A percentile compares a stretch with the other conserved stretches of the same genome.
These are phyloP conservation scores for Buathra laborator DNA, from an alignment of 2,888 invertebrate species.

Conservation along the genomic window DNA sequence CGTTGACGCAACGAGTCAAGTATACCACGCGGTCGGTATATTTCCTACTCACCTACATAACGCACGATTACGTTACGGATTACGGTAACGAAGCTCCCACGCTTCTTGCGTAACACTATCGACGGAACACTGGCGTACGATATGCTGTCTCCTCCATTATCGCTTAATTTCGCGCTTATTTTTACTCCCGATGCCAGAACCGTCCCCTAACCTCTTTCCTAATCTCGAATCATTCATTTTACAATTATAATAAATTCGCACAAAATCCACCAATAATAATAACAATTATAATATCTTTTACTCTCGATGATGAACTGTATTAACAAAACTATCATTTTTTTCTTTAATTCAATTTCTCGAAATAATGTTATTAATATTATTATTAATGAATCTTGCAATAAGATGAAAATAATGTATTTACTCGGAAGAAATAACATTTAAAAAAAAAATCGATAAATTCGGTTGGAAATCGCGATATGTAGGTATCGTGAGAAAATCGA, in stretches of 20 bases:
- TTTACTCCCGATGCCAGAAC: conserved; percentile 11
- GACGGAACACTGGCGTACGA: conserved; percentile 75
- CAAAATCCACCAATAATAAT: neutral
- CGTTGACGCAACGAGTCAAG: conserved; percentile 10
- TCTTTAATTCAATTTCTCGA: too few species aligned
- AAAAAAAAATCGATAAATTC: too few species aligned
- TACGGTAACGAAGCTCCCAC: conserved; percentile 79
- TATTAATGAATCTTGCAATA: too few species aligned
- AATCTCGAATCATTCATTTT: neutral
- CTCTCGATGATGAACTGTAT: too few species aligned
- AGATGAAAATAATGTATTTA: too few species aligned
- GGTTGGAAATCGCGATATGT: too few species aligned
- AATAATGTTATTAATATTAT: too few species aligned
- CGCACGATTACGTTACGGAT: conserved; percentile 59
- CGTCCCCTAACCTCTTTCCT: neutral
- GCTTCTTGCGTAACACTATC: conserved; percentile 79
- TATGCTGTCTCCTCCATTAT: conserved; percentile 23
- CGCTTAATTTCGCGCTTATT: conserved; percentile 1
- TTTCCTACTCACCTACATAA: conserved; percentile 65
- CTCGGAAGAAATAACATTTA: too few species aligned
- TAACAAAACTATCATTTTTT: too few species aligned
- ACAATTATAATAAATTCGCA: neutral
- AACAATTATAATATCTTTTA: neutral
- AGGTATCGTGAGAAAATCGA: too few species aligned
- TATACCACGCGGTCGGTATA: conserved; percentile 12